phyloP scores from a whole-genome alignment of 2,888 invertebrate species.

The Anthrax anthrax region DNA sequence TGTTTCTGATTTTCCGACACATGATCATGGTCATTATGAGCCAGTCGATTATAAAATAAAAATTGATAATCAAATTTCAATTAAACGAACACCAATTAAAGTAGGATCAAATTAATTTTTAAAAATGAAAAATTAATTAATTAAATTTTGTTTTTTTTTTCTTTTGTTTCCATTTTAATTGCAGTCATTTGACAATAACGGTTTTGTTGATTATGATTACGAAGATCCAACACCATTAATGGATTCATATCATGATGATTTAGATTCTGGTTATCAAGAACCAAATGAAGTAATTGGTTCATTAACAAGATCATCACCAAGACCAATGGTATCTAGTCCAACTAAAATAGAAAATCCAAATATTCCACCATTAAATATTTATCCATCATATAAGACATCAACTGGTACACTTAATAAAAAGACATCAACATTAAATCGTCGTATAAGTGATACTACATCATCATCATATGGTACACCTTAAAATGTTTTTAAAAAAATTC shows the following conservation, averaged over 20 bases:
- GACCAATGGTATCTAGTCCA: slow-evolving; percentile 64
- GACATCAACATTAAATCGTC: slow-evolving; percentile 26
- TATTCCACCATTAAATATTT: slow-evolving; percentile 56
- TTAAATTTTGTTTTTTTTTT: background rate
- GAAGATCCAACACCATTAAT: slow-evolving; percentile 64
- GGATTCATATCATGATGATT: slow-evolving; percentile 54
- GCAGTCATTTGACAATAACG: slow-evolving; percentile 52
- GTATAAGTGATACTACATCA: slow-evolving; percentile 31
- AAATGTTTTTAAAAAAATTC: too few species aligned
- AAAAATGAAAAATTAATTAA: background rate
- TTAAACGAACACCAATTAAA: slow-evolving; percentile 28
- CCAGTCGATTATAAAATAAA: slow-evolving; percentile 43
- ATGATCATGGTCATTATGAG: slow-evolving; percentile 58
- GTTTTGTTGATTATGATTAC: slow-evolving; percentile 67
- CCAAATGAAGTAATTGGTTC: slow-evolving; percentile 33
- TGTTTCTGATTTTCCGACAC: slow-evolving; percentile 45
- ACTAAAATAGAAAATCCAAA: slow-evolving; percentile 72
- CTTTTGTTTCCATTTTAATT: background rate
- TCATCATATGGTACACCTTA: slow-evolving; percentile 23
- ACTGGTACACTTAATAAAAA: slow-evolving; percentile 33
- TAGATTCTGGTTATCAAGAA: slow-evolving; percentile 39
- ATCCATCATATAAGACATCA: slow-evolving; percentile 34
- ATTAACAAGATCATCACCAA: slow-evolving; percentile 30
- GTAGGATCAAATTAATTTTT: slow-evolving; percentile 13
- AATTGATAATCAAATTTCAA: slow-evolving; percentile 17